phyloP scores from a whole-genome alignment of 2,797 vertebrate species.

The Pristis pectinata region DNA sequence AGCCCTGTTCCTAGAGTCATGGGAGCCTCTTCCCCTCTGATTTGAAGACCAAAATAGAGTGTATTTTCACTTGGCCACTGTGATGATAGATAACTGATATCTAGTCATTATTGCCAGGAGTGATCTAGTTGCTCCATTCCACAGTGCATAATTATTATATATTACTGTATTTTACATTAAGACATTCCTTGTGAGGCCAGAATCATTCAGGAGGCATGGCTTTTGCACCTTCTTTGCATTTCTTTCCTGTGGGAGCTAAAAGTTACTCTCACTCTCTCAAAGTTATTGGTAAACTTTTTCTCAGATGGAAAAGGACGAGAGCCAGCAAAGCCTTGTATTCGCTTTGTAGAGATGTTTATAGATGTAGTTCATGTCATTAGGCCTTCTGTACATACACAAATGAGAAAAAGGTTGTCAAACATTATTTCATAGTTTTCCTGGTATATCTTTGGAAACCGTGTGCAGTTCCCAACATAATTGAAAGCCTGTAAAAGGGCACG shows the following conservation, averaged over 20 bases:
- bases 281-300: neutral
- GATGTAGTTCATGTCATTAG: neutral
- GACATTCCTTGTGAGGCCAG: neutral
- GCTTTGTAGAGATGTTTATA: neutral
- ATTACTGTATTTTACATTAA: neutral
- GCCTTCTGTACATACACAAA: neutral
- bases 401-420: neutral
- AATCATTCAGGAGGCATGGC: too few relatives aligned
- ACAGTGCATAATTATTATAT: neutral
- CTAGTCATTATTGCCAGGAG: neutral
- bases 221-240: neutral
- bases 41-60: neutral
- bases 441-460: neutral
- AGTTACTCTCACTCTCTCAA: neutral
- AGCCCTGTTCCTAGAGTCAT: too few relatives aligned
- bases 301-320: neutral
- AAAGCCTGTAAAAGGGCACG: neutral
- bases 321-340: neutral
- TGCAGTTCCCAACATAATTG: neutral
- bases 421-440: neutral
- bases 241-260: neutral
- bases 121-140: neutral
- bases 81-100: neutral
- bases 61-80: neutral
- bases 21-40: neutral